Evolutionary conservation across 2,113 vertebrate genomes (phyloP).

Genomic region (Podiceps cristatus): DNA sequence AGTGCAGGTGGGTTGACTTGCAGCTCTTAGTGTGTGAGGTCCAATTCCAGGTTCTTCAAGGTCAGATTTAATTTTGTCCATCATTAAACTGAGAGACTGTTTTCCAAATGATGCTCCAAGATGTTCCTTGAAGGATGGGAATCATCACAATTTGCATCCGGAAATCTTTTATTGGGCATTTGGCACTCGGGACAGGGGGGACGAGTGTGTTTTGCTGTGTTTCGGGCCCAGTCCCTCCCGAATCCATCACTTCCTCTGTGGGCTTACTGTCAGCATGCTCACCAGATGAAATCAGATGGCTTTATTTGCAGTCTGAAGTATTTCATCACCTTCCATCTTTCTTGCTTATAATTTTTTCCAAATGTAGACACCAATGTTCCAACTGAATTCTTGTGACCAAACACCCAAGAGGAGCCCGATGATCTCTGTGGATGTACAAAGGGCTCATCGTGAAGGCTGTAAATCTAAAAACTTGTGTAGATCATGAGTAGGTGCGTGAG

Average conservation of each 20-base stretch:
- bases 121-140: neutral
- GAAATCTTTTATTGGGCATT: neutral
- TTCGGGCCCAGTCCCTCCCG: neutral
- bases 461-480: neutral
- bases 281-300: neutral
- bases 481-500: neutral
- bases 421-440: neutral
- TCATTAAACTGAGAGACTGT: neutral
- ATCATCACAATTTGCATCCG: neutral
- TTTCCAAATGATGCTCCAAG: neutral
- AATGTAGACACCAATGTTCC: neutral
- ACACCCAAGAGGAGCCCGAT: neutral
- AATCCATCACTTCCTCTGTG: neutral
- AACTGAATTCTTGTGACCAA: neutral
- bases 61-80: neutral
- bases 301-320: constrained; percentile 1
- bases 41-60: neutral
- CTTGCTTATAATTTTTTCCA: neutral
- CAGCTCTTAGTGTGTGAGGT: neutral
- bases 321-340: neutral
- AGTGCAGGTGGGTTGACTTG: neutral
- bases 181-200: fast-evolving
- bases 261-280: neutral
- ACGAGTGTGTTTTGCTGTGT: neutral
- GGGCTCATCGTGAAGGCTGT: neutral